Evolutionary conservation across 2,888 invertebrate species (phyloP), one percentile per base, ranked within the genome.

Genomic region (Drosophila birchii): DNA sequence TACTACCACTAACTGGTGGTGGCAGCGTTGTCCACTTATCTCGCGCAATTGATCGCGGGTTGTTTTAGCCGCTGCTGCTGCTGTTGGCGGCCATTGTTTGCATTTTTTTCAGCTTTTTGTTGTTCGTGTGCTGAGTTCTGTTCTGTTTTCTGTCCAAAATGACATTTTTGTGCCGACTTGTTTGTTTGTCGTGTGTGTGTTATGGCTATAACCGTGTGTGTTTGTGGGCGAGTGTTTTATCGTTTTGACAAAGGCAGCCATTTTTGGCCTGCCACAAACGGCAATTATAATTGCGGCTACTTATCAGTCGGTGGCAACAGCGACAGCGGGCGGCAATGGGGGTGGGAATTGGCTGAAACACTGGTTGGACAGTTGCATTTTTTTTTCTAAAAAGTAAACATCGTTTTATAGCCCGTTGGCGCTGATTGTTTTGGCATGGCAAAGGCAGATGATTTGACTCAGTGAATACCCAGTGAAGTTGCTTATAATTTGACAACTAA

Each of bases 261-360:
- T 84, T 84, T 84, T 84, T 75, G 51, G 60, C 53, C 70, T 56
- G 44, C 69, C 76, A 70, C 86, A 86, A 88, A 78, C 75, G 80
- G 83, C 84, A 84, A 88, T 84, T 84, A 88, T 86, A 84, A 84
- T 88, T 88, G 88, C 64, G 73, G 72, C 84, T 84, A 84, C 84
- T 84, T 84, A 84, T 78, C 83, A 54, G 57, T 38, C 61, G 55
- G 34, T 20, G 56, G 51, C 47, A n/a, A 20, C 18, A 20, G 20
- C 12, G 18, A 20, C 43, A 20, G 41, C 9, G 23, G 9, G 32
- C 23, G 45, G 26, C 26, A 14, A 18, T n/a, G 51, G 51, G n/a
- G 16, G 2, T 20, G 55, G 49, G 12, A 34, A 23, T 29, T 43
- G 36, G 51, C 20, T 16, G 11, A 32, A 45, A 51, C 51, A 51